phyloP scores from a whole-genome alignment of 2,797 vertebrate species.

The Pyrocephalus nanus region DNA sequence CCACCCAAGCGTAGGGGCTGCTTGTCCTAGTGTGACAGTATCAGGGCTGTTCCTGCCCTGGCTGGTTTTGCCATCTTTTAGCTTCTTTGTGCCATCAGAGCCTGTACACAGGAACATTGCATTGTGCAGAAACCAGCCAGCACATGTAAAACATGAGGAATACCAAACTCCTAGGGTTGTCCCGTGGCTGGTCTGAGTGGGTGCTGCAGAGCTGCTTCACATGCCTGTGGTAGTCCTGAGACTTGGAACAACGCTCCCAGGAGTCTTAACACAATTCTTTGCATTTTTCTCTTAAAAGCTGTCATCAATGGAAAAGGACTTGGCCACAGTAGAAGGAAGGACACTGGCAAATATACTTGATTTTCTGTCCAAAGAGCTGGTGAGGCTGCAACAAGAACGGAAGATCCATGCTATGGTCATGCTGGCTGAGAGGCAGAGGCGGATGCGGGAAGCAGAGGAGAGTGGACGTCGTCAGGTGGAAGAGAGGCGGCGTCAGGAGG shows the following conservation, averaged over 20 bases:
- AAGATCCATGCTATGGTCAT: conserved; percentile 87
- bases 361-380: conserved; percentile 90
- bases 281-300: conserved; percentile 64
- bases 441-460: conserved; percentile 88
- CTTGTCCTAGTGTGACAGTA: neutral
- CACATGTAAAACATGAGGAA: neutral
- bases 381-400: conserved; percentile 89
- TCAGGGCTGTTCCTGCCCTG: neutral
- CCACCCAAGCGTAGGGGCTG: neutral
- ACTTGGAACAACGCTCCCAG: neutral
- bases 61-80: neutral
- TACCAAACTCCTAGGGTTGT: neutral
- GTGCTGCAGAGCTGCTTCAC: neutral
- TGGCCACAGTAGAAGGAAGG: conserved; percentile 78
- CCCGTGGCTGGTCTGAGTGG: neutral
- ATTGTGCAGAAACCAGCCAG: neutral
- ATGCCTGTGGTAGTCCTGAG: neutral
- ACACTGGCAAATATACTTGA: conserved; percentile 83
- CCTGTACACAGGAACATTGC: neutral
- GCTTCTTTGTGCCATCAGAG: neutral
- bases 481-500: conserved; percentile 80
- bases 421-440: conserved; percentile 87
- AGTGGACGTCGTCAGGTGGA: conserved; percentile 89
- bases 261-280: neutral
- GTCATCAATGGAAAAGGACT: conserved; percentile 74